These are phyloP conservation scores for Cynoglossus semilaevis DNA, from an alignment of 2,113 vertebrate species.

Conservation along the genomic window DNA sequence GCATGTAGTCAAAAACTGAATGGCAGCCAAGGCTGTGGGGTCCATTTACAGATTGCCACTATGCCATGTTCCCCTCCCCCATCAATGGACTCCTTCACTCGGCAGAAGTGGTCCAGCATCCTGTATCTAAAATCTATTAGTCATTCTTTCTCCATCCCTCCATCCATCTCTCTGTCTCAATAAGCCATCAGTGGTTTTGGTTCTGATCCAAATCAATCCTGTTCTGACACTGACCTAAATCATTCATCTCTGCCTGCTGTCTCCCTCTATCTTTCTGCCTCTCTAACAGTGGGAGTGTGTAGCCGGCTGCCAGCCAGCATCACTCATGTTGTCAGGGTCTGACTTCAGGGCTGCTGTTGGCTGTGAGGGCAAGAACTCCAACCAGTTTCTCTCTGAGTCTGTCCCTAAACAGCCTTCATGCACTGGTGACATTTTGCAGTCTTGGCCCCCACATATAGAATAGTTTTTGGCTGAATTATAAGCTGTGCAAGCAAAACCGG, in stretches of 20 bases:
- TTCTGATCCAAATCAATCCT: conserved; percentile 74
- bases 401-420: conserved; percentile 49
- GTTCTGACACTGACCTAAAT: conserved; percentile 68
- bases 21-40: conserved; percentile 27
- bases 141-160: conserved; percentile 59
- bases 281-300: conserved; percentile 70
- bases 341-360: conserved; percentile 57
- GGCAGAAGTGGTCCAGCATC: conserved; percentile 60
- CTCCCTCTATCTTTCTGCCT: conserved; percentile 61
- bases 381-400: conserved; percentile 42
- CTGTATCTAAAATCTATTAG: conserved; percentile 69
- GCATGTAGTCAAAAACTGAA: conserved; percentile 32
- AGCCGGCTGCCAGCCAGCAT: conserved; percentile 72
- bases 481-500: conserved; percentile 15
- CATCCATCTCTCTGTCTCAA: conserved; percentile 69
- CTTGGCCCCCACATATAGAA: conserved; percentile 10
- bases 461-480: conserved; percentile 16
- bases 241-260: conserved; percentile 69
- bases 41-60: conserved; percentile 1
- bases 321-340: conserved; percentile 70
- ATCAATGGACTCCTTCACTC: conserved; percentile 46
- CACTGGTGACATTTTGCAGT: conserved; percentile 36
- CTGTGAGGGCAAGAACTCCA: conserved; percentile 53
- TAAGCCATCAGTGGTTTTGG: conserved; percentile 75
- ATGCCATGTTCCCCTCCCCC: not conserved